Conservation (phyloP, 2,797 vertebrate species). For the Acanthurus lineatus region DNA sequence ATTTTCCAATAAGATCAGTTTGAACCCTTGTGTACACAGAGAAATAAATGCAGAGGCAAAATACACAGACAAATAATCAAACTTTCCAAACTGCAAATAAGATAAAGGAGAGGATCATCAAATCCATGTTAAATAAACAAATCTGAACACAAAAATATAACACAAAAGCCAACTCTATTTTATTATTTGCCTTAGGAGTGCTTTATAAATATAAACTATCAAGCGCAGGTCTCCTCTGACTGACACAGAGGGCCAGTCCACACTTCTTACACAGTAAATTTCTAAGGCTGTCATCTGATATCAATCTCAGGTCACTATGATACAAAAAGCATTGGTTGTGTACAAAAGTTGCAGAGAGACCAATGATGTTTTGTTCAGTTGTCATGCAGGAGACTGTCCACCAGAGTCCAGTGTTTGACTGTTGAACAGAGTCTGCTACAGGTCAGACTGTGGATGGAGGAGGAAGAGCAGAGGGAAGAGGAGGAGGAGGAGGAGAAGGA, state of each 20-base stretch:
- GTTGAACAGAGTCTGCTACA: slow-evolving; percentile 40
- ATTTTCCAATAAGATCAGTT: background rate
- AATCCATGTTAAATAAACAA: background rate
- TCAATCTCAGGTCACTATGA: background rate
- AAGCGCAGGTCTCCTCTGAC: background rate
- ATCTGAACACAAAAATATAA: no score
- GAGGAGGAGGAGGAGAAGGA: background rate
- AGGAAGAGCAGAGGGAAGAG: slow-evolving; percentile 6
- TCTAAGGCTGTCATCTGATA: background rate
- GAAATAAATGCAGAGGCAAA: background rate
- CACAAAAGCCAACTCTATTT: background rate
- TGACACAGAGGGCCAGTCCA: background rate
- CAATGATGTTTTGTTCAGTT: slow-evolving; percentile 25
- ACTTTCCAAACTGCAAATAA: background rate
- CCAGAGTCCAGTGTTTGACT: slow-evolving; percentile 83
- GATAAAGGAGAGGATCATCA: background rate
- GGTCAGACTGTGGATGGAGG: slow-evolving; percentile 57
- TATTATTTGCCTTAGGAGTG: background rate
- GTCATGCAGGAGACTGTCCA: slow-evolving; percentile 76
- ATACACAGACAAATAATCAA: background rate
- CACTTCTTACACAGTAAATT: background rate
- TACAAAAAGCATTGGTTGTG: background rate
- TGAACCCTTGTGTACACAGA: background rate
- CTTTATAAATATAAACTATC: background rate
- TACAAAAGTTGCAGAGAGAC: background rate